Conservation (phyloP, 53 echinoderm and acorn worm genomes). For the Holothuria leucospilota region DNA sequence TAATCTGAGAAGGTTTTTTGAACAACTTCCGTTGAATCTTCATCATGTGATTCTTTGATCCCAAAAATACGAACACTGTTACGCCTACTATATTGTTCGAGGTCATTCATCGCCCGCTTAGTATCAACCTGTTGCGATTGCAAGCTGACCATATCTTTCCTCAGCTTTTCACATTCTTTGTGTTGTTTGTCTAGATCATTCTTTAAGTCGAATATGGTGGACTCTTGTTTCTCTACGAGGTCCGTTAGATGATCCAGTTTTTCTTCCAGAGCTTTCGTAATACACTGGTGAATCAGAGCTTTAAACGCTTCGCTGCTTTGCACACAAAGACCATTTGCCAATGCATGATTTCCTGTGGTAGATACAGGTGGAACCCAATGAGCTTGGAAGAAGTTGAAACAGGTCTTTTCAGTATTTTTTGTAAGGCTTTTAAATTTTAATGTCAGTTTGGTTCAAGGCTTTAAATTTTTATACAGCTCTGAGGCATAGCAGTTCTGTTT, state of each 20-base stretch:
- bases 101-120: constrained; percentile 16
- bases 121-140: constrained; percentile 3
- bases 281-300: background rate
- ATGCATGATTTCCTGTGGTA: too few species aligned
- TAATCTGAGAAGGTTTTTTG: background rate
- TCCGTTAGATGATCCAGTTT: constrained; percentile 7
- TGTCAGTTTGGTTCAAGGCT: too few species aligned
- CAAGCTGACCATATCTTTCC: background rate
- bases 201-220: constrained; percentile 23
- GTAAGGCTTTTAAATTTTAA: too few species aligned
- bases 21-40: background rate
- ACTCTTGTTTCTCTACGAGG: constrained; percentile 16
- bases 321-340: too few species aligned
- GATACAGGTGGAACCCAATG: too few species aligned
- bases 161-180: constrained; percentile 21
- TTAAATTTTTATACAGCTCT: too few species aligned
- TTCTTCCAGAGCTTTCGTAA: constrained; percentile 8
- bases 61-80: constrained; percentile 12
- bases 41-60: background rate
- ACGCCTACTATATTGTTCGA: constrained; percentile 7
- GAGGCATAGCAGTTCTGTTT: too few species aligned
- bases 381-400: too few species aligned
- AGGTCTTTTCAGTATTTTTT: too few species aligned
- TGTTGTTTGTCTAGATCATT: background rate
- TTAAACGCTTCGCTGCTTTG: too few species aligned